Evolutionary conservation across 2,888 invertebrate species (phyloP), one percentile per base, ranked within the genome.

Genomic region (Sarcophaga subvicina): DNA sequence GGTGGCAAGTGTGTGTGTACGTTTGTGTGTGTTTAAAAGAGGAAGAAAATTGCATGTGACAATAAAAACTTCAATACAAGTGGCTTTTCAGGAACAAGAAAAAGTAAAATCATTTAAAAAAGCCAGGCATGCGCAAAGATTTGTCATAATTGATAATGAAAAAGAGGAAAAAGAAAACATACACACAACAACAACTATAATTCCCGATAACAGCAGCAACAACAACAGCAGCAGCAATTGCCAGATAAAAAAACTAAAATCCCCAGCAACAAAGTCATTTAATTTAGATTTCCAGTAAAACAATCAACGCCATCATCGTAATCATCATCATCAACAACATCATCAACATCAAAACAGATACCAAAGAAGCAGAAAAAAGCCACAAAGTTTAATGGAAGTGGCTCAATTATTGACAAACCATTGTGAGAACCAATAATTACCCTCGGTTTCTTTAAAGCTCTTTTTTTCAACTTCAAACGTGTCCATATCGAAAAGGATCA

Each of bases 121-220:
- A 88, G 70, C 77, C 91, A 92, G 90, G 92, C 92, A 93, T 91
- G 92, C 92, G 91, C 91, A 91, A 92, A 93, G 93, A 92, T 92
- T 92, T 92, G 92, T 93, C 92, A 92, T 92, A 92, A 93, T 93
- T 92, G 93, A 92, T 92, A 93, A 92, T 90, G 89, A 90, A 75
- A 73, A 81, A 78, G 66, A 37, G 2, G 2, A 8, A 8, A 10
- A 37, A 37, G n/a, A 37, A 37, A 1, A 37, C 1, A 37, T 6
- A 37, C 37, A 10, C 37, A 66, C 27, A 67, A 20, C 49, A 77
- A 22, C 49, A 77, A 49, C 45, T 17, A 14, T 62, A 62, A 14
- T 67, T 17, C 12, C n/a, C 37, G 37, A 86, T 47, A 70, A 73
- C 66, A 59, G 76, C 66, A 45, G 49, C 27, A 75, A 75, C 49